phyloP scores from a whole-genome alignment of 2,113 vertebrate genomes.

The Sorex fumeus region DNA sequence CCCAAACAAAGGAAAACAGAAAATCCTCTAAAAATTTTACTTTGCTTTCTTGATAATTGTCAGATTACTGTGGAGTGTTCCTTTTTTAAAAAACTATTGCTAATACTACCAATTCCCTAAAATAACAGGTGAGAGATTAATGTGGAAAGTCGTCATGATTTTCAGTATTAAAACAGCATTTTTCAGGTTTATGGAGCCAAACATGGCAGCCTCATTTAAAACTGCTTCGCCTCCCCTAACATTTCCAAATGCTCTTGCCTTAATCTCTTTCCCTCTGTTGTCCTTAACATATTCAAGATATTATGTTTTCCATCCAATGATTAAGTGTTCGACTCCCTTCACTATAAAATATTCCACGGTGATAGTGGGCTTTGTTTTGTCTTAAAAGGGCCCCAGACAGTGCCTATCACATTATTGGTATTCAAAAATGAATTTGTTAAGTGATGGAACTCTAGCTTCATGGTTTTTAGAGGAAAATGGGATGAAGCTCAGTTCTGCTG shows the following conservation, averaged over 20 bases:
- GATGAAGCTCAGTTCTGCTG: neutral
- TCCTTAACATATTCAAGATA: neutral
- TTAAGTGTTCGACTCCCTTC: neutral
- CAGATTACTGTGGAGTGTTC: neutral
- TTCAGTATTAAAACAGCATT: neutral
- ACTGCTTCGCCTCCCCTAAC: neutral
- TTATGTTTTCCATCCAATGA: neutral
- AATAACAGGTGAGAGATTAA: neutral
- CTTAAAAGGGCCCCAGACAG: neutral
- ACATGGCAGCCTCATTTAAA: conserved; percentile 11
- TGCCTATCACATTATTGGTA: neutral
- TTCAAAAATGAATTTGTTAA: neutral
- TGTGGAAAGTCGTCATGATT: conserved; percentile 1
- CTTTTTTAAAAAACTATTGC: neutral
- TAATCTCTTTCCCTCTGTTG: neutral
- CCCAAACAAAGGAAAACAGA: neutral
- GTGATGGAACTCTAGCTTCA: too few species aligned
- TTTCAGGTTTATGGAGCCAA: conserved; percentile 38
- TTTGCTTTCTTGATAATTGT: neutral
- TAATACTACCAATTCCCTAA: neutral
- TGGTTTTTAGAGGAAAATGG: too few species aligned
- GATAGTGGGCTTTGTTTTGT: neutral
- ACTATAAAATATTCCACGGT: neutral
- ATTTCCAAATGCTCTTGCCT: conserved; percentile 19
- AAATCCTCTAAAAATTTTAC: neutral